Conservation (phyloP, 2,113 vertebrate genomes). For the Natator depressus region DNA sequence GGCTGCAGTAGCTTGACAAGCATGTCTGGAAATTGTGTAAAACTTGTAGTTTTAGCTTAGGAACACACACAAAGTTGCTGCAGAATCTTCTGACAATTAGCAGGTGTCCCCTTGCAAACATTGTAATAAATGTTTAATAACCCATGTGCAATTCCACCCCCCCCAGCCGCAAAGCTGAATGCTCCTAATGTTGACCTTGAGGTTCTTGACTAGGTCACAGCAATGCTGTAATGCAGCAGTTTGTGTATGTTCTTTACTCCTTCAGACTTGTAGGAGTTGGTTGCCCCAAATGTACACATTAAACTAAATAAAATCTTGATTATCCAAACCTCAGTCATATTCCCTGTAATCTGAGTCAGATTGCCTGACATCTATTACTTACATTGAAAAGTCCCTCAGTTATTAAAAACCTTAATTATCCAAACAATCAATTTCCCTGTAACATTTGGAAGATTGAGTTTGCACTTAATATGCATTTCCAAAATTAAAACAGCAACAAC, state of each 20-base stretch:
- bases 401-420: slow-evolving; percentile 52
- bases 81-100: slow-evolving; percentile 43
- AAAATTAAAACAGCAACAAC: not conserved
- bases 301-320: slow-evolving; percentile 62
- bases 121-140: slow-evolving; percentile 62
- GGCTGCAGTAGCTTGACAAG: not conserved
- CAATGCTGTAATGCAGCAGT: slow-evolving; percentile 19
- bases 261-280: slow-evolving; percentile 59
- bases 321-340: slow-evolving; percentile 56
- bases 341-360: slow-evolving; percentile 47
- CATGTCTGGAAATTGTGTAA: not conserved
- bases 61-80: slow-evolving; percentile 38
- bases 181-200: slow-evolving; percentile 56
- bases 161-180: not conserved
- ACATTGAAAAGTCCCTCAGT: slow-evolving; percentile 54
- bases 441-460: slow-evolving; percentile 11
- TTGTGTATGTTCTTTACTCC: slow-evolving; percentile 48
- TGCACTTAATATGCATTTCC: not conserved
- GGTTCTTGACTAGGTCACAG: slow-evolving; percentile 38
- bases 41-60: not conserved
- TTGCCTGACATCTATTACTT: slow-evolving; percentile 60
- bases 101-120: slow-evolving; percentile 28
- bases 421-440: not conserved
- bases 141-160: not conserved
- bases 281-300: slow-evolving; percentile 62